Base-by-base conservation (phyloP, 2,888 invertebrate species). In the Orthosia incerta region DNA sequence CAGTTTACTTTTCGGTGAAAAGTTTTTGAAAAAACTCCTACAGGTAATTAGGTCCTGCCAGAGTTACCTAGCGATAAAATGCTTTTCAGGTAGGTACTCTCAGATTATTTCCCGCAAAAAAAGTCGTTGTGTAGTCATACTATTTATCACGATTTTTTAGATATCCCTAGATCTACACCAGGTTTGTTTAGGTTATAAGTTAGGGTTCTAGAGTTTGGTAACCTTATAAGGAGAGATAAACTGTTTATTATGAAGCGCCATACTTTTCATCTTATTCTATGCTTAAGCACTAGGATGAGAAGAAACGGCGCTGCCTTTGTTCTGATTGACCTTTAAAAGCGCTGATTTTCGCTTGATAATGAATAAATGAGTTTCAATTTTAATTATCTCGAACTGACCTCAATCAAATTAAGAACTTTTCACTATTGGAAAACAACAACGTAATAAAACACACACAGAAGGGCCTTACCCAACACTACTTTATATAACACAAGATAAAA, bases 401-500 rank as follows among this genome's bases (percentile, higher is more conserved):
- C 23, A 31, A 31, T 48, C 11, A 11, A 31, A 56, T 48, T 23
- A 56, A 56, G 23, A n/a, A 26, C 16, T n/a, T 18, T 26, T 51
- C 3, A 46, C 13, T 23, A 18, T 39, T 48, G 48, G 12, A 0
- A 31, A 31, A 31, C 31, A 31, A 31, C 31, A 7, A 31, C 31
- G 31, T 31, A 7, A 31, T 31, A 31, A 31, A 12, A 45, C n/a
- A 20, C 15, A 50, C 7, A 15, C 7, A 62, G 46, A 31, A 39
- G 16, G 3, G 5, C 18, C 2, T 59, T n/a, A 64, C 4, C 9
- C 48, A 16, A 51, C 20, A 55, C 26, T 48, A 48, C 31, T 46
- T 59, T 16, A 63, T 50, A 45, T 55, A 20, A 59, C n/a, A 59
- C 7, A 55, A 76, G 7, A 75, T 53, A n/a, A 53, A 80, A 57